These are phyloP conservation scores for Labeo rohita DNA, from an alignment of 2,113 vertebrate species.

Conservation along the genomic window DNA sequence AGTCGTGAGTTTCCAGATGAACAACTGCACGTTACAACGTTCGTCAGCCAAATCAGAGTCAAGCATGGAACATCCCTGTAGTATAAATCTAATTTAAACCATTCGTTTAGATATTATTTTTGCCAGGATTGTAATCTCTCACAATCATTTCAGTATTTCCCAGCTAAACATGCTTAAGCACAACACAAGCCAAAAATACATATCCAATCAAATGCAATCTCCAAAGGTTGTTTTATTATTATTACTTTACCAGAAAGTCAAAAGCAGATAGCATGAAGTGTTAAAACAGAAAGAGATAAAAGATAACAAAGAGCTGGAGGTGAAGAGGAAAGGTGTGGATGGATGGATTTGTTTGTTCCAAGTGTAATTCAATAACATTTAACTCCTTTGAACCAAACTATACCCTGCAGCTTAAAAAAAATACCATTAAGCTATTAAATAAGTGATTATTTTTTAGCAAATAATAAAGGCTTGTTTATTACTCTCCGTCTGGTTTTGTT, in stretches of 20 bases:
- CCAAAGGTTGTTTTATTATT: neutral
- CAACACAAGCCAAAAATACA: neutral
- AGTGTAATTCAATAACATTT: neutral
- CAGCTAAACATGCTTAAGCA: neutral
- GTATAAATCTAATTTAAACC: neutral
- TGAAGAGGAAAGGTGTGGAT: neutral
- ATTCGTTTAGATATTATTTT: too few species aligned
- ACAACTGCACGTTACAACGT: neutral
- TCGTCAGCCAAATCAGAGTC: neutral
- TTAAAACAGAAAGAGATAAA: neutral
- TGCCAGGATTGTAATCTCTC: neutral
- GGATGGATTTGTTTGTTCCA: neutral
- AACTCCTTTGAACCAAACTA: neutral
- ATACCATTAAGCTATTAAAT: neutral
- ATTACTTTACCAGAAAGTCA: neutral
- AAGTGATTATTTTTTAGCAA: neutral
- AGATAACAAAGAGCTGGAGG: neutral
- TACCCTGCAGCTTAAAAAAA: neutral
- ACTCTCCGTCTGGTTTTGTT: neutral
- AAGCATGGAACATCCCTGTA: neutral
- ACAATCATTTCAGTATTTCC: neutral
- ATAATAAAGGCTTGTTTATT: conserved; percentile 26
- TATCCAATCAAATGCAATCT: neutral
- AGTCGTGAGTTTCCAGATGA: too few species aligned
- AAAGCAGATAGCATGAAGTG: neutral